Conservation (phyloP, 1,140 invertebrate genomes). For the Drosophila repletoides region DNA sequence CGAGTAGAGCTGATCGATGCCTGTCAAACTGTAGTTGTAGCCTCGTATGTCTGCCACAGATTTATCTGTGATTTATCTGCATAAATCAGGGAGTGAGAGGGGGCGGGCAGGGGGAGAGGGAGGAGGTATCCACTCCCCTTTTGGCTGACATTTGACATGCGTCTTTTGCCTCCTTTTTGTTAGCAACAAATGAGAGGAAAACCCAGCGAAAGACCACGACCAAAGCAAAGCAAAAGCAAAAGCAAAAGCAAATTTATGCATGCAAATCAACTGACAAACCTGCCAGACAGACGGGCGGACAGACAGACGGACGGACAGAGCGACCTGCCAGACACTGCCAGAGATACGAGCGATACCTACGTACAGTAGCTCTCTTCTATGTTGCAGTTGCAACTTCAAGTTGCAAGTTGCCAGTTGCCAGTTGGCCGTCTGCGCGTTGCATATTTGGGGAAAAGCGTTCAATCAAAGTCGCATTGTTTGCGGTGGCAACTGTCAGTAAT, state of each 20-base stretch:
- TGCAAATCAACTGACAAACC: slow-evolving; percentile 44
- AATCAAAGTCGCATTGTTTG: slow-evolving; percentile 63
- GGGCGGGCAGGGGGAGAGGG: too few species aligned
- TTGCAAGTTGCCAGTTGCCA: slow-evolving; percentile 9
- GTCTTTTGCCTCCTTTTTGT: slow-evolving; percentile 21
- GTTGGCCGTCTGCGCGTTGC: slow-evolving; percentile 19
- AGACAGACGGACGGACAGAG: slow-evolving; percentile 9
- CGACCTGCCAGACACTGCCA: neutral
- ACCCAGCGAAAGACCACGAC: slow-evolving; percentile 16
- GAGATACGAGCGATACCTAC: neutral
- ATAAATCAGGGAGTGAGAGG: slow-evolving; percentile 28
- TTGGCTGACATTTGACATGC: slow-evolving; percentile 71
- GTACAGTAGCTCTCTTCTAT: neutral
- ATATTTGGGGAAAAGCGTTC: slow-evolving; percentile 58
- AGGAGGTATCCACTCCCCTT: neutral
- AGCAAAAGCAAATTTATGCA: slow-evolving; percentile 22
- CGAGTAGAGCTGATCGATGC: slow-evolving; percentile 26
- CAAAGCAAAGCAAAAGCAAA: neutral
- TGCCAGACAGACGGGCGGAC: slow-evolving; percentile 28
- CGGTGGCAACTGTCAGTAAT: slow-evolving; percentile 71
- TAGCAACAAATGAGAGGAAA: slow-evolving; percentile 42
- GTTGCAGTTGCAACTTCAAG: slow-evolving; percentile 3
- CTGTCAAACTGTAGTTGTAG: slow-evolving; percentile 44
- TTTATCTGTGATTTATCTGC: slow-evolving; percentile 51
- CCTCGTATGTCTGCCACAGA: too few species aligned